A percentile compares a stretch with the other conserved stretches of the same genome.
Evolutionary conservation across 1,140 invertebrate genomes (phyloP).

Genomic region (Plutomurus gul): DNA sequence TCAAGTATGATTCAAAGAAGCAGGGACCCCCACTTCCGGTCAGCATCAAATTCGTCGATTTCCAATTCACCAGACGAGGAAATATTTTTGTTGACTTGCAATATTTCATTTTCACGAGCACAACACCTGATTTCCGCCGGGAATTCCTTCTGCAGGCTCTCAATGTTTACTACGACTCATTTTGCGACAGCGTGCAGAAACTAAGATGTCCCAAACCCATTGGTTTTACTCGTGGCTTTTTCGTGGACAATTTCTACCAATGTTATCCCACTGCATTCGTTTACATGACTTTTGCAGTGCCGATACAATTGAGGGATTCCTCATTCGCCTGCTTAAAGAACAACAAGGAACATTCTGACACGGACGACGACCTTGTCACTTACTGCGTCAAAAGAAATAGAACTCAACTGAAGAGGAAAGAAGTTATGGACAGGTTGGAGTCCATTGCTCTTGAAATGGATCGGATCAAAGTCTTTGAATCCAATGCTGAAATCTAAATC

Average conservation of each 20-base stretch:
- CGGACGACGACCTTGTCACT: background rate
- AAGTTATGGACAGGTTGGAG: background rate
- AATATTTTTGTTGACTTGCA: constrained; percentile 46
- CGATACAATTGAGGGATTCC: constrained; percentile 32
- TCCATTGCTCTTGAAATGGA: background rate
- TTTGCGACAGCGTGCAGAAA: background rate
- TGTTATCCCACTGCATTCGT: background rate
- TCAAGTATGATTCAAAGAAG: constrained; percentile 60
- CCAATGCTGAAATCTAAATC: too few relatives aligned
- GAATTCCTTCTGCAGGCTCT: background rate
- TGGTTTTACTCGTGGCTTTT: constrained; percentile 24
- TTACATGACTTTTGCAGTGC: constrained; percentile 44
- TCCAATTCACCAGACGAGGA: constrained; percentile 42
- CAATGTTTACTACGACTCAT: constrained; percentile 35
- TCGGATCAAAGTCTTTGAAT: too few relatives aligned
- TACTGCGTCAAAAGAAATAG: background rate
- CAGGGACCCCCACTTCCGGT: constrained; percentile 51
- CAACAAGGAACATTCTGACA: background rate
- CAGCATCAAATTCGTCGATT: constrained; percentile 48
- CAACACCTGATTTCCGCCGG: constrained; percentile 35
- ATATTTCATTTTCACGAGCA: constrained; percentile 41
- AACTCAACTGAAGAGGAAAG: background rate
- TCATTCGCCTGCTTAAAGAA: background rate
- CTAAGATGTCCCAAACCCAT: constrained; percentile 7
- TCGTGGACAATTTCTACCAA: constrained; percentile 25